Evolutionary conservation across 2,888 invertebrate species (phyloP), one percentile per base, ranked within the genome.

Genomic region (Anarsia innoxiella): DNA sequence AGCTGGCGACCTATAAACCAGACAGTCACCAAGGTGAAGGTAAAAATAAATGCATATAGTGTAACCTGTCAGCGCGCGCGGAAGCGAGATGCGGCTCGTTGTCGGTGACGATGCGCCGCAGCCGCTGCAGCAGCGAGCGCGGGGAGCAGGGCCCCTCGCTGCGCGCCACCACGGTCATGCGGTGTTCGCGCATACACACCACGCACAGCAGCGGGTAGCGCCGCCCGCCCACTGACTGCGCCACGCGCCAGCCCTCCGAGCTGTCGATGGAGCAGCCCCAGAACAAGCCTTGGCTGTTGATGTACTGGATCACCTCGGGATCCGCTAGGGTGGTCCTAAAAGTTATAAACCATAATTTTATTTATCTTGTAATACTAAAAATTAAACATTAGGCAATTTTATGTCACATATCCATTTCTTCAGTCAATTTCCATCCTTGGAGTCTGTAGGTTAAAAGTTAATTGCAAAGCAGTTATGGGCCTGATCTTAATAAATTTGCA

Each of bases 231-330:
- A 97, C 89, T 0, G 95, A 93, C 72, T 95, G 95, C 5, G 94
- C 92, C 13, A 97, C 97, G 54, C 95, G 89, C 82, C 94, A 94
- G 0, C 99, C 99, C 74, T 99, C 98, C 0, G 94, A 92, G 0
- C 91, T 91, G 47, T 93, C 90, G 12, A 94, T 90, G 37, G 94
- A 93, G 72, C 98, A 98, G 2, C 93, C 96, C 99, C 98, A 99
- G 66, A 98, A 94, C 15, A 99, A 77, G 54, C 94, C 92, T 58
- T 92, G 91, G 32, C 89, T 89, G 74, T 95, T 94, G 46, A 98
- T 88, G 69, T 90, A 96, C 43, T 90, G 88, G 42, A 93, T 88
- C 23, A 97, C 90, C 27, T 91, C 89, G 35, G 86, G 80, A 67
- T 93, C 88, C 28, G 90, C 80, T 45, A 95, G 74, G 3, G 93